phyloP scores from a whole-genome alignment of 2,888 invertebrate species.

The Diarsia rubi region DNA sequence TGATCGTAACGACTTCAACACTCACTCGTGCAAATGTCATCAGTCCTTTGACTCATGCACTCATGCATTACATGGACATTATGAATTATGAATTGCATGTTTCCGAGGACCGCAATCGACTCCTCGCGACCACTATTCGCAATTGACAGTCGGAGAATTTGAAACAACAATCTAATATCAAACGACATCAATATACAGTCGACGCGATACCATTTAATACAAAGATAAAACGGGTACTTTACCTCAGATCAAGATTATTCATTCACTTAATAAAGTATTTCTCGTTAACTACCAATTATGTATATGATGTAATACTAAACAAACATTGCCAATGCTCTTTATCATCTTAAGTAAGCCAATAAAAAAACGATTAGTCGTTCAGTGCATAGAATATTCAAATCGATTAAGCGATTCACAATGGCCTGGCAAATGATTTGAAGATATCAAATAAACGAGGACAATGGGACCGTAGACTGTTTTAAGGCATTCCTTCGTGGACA shows the following conservation, averaged over 20 bases:
- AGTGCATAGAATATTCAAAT: constrained; percentile 60
- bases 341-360: constrained; percentile 50
- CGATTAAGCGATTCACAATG: constrained; percentile 48
- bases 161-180: constrained; percentile 36
- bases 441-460: constrained; percentile 39
- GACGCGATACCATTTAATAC: constrained; percentile 18
- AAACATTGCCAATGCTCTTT: constrained; percentile 66
- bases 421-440: constrained; percentile 46
- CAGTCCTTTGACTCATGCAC: constrained; percentile 30
- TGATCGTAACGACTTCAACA: constrained; percentile 28
- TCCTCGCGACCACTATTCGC: not conserved
- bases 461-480: constrained; percentile 32
- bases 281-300: constrained; percentile 59
- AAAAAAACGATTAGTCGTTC: constrained; percentile 59
- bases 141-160: not conserved
- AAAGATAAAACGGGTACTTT: constrained; percentile 41
- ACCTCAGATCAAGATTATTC: constrained; percentile 50
- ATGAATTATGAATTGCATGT: constrained; percentile 45
- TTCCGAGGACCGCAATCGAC: constrained; percentile 33
- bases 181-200: constrained; percentile 27
- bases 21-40: constrained; percentile 51
- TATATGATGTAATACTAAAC: constrained; percentile 73
- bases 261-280: constrained; percentile 35
- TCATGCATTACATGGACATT: constrained; percentile 23
- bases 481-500: constrained; percentile 16